phyloP scores from a whole-genome alignment of 2,888 invertebrate species.

The Abrostola tripartita region DNA sequence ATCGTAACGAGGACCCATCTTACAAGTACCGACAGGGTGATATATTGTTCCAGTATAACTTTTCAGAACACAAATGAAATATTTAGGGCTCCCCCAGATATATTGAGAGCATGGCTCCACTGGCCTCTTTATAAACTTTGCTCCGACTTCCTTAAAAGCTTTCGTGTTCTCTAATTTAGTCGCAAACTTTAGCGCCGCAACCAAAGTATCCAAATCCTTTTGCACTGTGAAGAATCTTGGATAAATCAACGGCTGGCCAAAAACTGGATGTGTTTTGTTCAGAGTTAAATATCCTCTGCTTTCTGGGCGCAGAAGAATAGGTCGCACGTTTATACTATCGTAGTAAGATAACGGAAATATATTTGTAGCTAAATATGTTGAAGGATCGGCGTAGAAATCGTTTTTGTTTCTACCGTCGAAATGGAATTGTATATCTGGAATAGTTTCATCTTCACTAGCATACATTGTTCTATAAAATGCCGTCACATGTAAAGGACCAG shows the following conservation, averaged over 20 bases:
- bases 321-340: slow-evolving; percentile 89
- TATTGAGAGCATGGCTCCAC: slow-evolving; percentile 87
- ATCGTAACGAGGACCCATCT: slow-evolving; percentile 78
- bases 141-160: slow-evolving; percentile 86
- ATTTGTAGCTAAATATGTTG: slow-evolving; percentile 76
- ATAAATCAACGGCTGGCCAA: slow-evolving; percentile 91
- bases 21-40: slow-evolving; percentile 79
- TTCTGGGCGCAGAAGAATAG: slow-evolving; percentile 88
- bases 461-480: slow-evolving; percentile 89
- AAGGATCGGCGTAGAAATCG: slow-evolving; percentile 88
- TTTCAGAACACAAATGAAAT: slow-evolving; percentile 90
- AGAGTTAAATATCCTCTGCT: slow-evolving; percentile 90
- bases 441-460: slow-evolving; percentile 78
- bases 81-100: slow-evolving; percentile 88
- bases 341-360: slow-evolving; percentile 89
- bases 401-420: slow-evolving; percentile 87
- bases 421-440: slow-evolving; percentile 90
- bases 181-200: slow-evolving; percentile 89
- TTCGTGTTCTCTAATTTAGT: slow-evolving; percentile 87
- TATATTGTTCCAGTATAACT: slow-evolving; percentile 89
- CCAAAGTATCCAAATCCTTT: slow-evolving; percentile 89
- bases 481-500: slow-evolving; percentile 87
- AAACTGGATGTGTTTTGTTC: slow-evolving; percentile 90
- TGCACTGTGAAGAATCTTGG: slow-evolving; percentile 90
- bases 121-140: slow-evolving; percentile 85